A percentile compares a stretch with the other conserved stretches of the same genome.
Conservation (phyloP, 1,140 invertebrate species). For the Drosophila setifemur region DNA sequence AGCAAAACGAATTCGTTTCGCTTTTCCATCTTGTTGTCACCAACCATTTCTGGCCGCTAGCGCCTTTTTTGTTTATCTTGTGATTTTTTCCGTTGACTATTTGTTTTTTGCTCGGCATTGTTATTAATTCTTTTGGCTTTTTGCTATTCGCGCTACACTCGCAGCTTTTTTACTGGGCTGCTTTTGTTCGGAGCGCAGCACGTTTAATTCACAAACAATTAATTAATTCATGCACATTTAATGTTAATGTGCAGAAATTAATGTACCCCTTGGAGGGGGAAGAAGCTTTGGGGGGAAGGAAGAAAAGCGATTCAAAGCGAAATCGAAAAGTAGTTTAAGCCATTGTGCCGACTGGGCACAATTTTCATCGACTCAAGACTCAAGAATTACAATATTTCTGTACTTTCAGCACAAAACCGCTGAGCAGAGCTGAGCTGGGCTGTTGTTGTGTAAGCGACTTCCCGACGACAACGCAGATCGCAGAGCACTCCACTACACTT, state of each 20-base stretch:
- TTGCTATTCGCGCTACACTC: conserved; percentile 31
- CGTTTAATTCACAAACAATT: conserved; percentile 81
- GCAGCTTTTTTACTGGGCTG: conserved; percentile 39
- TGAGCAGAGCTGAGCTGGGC: conserved; percentile 11
- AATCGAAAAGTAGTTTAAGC: conserved; percentile 70
- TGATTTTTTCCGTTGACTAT: conserved; percentile 53
- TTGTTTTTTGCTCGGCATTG: conserved; percentile 58
- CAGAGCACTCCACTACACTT: conserved; percentile 2
- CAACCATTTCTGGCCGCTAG: conserved; percentile 50
- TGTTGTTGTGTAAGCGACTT: conserved; percentile 32
- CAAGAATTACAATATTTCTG: conserved; percentile 73
- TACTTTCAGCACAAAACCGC: conserved; percentile 70
- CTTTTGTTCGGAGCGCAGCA: conserved; percentile 46
- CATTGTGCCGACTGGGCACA: conserved; percentile 59
- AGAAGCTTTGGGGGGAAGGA: not conserved
- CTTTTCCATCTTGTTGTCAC: conserved; percentile 42
- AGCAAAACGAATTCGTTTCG: conserved; percentile 34
- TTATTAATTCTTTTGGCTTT: conserved; percentile 52
- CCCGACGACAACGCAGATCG: conserved; percentile 21
- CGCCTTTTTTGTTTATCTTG: conserved; percentile 74
- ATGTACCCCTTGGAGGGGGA: conserved; percentile 47
- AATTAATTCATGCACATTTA: conserved; percentile 78
- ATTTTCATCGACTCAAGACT: conserved; percentile 56
- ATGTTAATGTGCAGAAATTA: conserved; percentile 76
- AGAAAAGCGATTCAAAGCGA: conserved; percentile 30